A percentile compares a stretch with the other conserved stretches of the same genome.
phyloP scores from a whole-genome alignment of 2,888 invertebrate species.

The Pachydiplax longipennis region DNA sequence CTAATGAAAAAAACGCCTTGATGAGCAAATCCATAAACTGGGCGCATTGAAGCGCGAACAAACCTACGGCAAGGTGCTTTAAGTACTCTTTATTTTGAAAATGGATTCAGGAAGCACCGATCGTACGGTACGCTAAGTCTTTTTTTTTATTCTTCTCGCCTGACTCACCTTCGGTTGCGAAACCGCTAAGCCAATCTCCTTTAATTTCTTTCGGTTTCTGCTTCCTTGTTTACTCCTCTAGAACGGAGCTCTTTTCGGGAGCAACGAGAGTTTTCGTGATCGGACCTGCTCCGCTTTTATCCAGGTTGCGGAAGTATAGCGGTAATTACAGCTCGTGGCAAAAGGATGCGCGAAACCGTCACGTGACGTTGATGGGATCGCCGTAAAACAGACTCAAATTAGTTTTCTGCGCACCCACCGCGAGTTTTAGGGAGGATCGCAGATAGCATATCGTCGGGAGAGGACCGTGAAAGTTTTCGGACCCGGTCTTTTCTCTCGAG shows the following conservation, averaged over 20 bases:
- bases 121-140: background rate
- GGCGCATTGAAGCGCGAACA: too few species aligned
- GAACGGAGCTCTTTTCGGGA: background rate
- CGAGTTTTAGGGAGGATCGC: too few species aligned
- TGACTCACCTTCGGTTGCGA: background rate
- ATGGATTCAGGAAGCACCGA: background rate
- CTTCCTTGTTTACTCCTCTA: background rate
- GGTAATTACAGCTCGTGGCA: too few species aligned
- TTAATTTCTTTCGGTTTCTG: background rate
- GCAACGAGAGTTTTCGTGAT: background rate
- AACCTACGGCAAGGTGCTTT: background rate
- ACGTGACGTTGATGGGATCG: too few species aligned
- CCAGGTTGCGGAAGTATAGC: background rate
- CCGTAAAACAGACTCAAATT: too few species aligned
- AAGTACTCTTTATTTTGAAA: background rate
- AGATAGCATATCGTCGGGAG: background rate
- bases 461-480: background rate
- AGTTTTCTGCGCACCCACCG: too few species aligned
- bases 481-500: background rate
- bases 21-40: too few species aligned
- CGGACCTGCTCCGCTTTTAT: background rate
- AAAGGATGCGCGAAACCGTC: too few species aligned
- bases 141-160: background rate
- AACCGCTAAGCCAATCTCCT: background rate
- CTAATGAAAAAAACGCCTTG: too few species aligned